Percentiles rank a stretch among this genome's conserved stretches.
Conservation (phyloP, 2,113 vertebrate species). For the Scolopax mira region DNA sequence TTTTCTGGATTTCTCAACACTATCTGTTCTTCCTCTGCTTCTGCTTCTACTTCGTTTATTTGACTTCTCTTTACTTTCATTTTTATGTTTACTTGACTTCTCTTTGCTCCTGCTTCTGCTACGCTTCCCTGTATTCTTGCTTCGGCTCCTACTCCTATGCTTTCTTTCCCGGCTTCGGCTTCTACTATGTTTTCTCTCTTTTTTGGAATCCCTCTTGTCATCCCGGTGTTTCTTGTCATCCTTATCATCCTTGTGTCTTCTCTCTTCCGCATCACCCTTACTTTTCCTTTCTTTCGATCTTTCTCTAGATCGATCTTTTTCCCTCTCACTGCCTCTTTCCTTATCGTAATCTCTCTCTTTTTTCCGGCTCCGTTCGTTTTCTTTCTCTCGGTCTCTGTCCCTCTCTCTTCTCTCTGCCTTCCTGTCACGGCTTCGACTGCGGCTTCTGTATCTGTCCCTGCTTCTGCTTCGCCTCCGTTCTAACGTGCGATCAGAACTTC, state of each 20-base stretch:
- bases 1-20: constrained; percentile 83
- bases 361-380: constrained; percentile 85
- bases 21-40: constrained; percentile 81
- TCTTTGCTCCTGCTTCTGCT: constrained; percentile 87
- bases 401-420: constrained; percentile 85
- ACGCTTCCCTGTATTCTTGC: constrained; percentile 78
- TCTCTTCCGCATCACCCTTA: constrained; percentile 78
- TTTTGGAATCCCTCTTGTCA: constrained; percentile 83
- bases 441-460: constrained; percentile 80
- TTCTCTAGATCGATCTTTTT: constrained; percentile 82
- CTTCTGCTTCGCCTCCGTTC: constrained; percentile 83
- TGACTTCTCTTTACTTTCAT: constrained; percentile 79
- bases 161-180: constrained; percentile 83
- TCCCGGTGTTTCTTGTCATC: constrained; percentile 84
- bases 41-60: constrained; percentile 78
- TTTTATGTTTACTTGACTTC: constrained; percentile 82
- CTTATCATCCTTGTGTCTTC: constrained; percentile 82
- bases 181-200: constrained; percentile 81
- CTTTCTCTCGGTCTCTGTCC: constrained; percentile 87
- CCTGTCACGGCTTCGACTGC: constrained; percentile 81
- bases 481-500: constrained; percentile 75
- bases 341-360: constrained; percentile 93
- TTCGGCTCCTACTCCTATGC: constrained; percentile 78
- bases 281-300: constrained; percentile 84
- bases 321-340: constrained; percentile 83